These are phyloP conservation scores for Pedicia rivosa DNA, from an alignment of 2,888 invertebrate species.

Conservation along the genomic window DNA sequence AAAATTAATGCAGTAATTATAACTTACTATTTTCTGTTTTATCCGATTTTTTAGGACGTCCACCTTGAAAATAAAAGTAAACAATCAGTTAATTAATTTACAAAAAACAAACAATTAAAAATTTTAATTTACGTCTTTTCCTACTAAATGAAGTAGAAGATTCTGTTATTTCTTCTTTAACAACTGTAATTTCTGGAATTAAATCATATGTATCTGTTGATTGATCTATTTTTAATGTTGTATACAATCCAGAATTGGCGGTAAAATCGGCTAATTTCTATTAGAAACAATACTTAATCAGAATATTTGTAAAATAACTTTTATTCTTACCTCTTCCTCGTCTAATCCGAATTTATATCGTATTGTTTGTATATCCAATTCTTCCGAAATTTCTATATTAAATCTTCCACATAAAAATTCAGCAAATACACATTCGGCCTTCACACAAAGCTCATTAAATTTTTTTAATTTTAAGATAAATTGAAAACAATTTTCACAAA, in stretches of 20 bases:
- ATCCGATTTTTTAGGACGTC: not conserved
- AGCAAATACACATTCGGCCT: slow-evolving; percentile 10
- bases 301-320: too few species aligned
- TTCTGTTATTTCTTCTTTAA: not conserved
- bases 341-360: slow-evolving; percentile 9
- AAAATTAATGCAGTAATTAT: not conserved
- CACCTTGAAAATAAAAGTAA: too few species aligned
- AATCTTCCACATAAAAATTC: slow-evolving; percentile 7
- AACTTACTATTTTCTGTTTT: not conserved
- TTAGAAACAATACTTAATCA: not conserved
- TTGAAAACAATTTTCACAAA: slow-evolving; percentile 9
- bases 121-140: too few species aligned
- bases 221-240: slow-evolving; percentile 6
- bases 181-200: not conserved
- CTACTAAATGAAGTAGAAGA: not conserved
- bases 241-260: too few species aligned
- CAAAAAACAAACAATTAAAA: too few species aligned
- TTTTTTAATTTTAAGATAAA: slow-evolving; percentile 6
- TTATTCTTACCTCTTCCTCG: slow-evolving; percentile 2
- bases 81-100: too few species aligned
- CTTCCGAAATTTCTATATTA: slow-evolving; percentile 3
- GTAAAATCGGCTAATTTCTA: too few species aligned
- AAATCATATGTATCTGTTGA: slow-evolving; percentile 10
- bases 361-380: slow-evolving; percentile 3
- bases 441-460: slow-evolving; percentile 9